phyloP scores from a whole-genome alignment of 2,797 vertebrate genomes.

The Yasuhikotakia modesta region DNA sequence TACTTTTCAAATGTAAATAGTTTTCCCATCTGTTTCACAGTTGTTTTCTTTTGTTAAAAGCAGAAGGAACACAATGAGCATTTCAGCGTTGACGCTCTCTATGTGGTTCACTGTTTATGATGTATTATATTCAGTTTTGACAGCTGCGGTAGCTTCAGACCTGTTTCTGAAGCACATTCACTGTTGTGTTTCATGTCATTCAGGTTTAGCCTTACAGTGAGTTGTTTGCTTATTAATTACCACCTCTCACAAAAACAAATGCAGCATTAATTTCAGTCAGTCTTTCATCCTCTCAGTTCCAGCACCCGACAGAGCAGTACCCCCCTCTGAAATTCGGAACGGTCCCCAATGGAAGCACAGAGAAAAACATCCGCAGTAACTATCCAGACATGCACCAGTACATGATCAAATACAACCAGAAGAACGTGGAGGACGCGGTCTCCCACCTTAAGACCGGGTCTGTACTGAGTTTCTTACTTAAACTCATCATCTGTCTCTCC shows the following conservation, averaged over 20 bases:
- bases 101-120: constrained; percentile 37
- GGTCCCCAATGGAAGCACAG: constrained; percentile 93
- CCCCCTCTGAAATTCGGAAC: constrained; percentile 93
- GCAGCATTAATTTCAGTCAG: constrained; percentile 26
- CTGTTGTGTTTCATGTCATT: constrained; percentile 14
- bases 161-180: constrained; percentile 13
- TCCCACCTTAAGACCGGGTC: constrained; percentile 91
- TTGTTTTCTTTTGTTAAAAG: constrained; percentile 35
- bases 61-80: constrained; percentile 22
- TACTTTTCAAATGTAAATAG: constrained; percentile 36
- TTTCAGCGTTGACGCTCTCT: constrained; percentile 11
- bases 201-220: constrained; percentile 6
- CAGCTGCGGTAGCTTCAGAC: constrained; percentile 25
- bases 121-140: constrained; percentile 29
- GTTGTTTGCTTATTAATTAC: constrained; percentile 39
- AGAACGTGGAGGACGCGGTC: constrained; percentile 90
- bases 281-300: constrained; percentile 79
- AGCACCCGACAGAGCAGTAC: constrained; percentile 94
- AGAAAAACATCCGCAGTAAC: constrained; percentile 96
- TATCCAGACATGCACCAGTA: constrained; percentile 95
- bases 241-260: constrained; percentile 12
- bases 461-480: constrained; percentile 60
- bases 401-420: constrained; percentile 96
- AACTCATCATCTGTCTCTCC: constrained; percentile 14
- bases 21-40: constrained; percentile 31